Conservation (phyloP, 1,140 invertebrate genomes). For the Marisa cornuarietis region DNA sequence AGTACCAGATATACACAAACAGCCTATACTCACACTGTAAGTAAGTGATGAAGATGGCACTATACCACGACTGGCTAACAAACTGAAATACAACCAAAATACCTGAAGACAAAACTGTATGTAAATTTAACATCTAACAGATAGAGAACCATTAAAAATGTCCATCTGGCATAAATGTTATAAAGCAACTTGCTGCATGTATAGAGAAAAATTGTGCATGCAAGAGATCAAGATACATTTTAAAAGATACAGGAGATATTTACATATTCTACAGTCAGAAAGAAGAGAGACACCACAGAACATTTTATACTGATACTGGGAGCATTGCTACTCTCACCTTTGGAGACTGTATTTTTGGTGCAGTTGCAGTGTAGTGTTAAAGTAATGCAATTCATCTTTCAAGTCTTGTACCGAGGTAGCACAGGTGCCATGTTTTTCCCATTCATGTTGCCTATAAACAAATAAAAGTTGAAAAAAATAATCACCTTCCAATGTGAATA, state of each 20-base stretch:
- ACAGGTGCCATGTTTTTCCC: slow-evolving; percentile 21
- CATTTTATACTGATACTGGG: no score
- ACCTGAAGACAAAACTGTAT: not conserved
- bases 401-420: slow-evolving; percentile 1
- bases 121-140: not conserved
- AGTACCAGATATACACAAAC: no score
- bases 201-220: not conserved
- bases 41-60: not conserved
- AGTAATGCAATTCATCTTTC: slow-evolving; percentile 18
- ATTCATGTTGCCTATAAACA: slow-evolving; percentile 15
- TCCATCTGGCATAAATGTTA: not conserved
- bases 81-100: not conserved
- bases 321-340: not conserved
- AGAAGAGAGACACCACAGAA: no score
- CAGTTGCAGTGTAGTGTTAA: slow-evolving; percentile 9
- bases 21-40: not conserved
- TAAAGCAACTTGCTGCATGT: not conserved
- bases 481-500: not conserved
- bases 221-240: not conserved
- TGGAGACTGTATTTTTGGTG: slow-evolving; percentile 2
- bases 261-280: no score
- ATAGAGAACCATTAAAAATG: not conserved
- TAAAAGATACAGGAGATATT: not conserved
- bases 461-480: not conserved
- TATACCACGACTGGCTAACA: not conserved